Base-by-base conservation (phyloP, 2,888 invertebrate genomes). In the Epinotia brunnichana region DNA sequence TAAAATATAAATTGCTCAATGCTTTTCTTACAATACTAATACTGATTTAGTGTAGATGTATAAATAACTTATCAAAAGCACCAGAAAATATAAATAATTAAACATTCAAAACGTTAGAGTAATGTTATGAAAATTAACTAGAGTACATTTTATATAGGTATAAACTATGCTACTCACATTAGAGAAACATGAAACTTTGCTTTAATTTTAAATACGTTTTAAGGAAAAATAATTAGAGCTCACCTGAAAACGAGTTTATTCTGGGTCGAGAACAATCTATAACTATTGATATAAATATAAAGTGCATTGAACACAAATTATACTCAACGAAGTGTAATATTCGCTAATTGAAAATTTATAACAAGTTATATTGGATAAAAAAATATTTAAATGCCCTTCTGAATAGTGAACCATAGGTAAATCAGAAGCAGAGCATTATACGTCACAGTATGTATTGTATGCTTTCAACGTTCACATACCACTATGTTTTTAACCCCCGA, bases 11-110 rank as follows among this genome's bases (percentile, higher is more conserved):
- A 75, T 76, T n/a, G 48, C 19, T 61, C 21, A 21, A 67, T 76
- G 80, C 75, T 70, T 66, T 72, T 76, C 77, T 81, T 82, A 82
- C 70, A 75, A 74, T 84, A 84, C 81, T 89, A 89, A 88, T 89
- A 89, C 89, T 89, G 88, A 84, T 85, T 79, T 75, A 75, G 57
- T n/a, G n/a, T n/a, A n/a, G 69, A 41, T 66, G 71, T 60, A 44
- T 60, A n/a, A 57, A 39, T 57, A 70, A 44, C 29, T 21, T 35
- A 48, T 63, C 24, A 60, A 71, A 71, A 71, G 66, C 66, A 71
- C 54, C 71, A 68, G 39, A 71, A 24, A 56, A 57, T 53, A 39
- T 13, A 35, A 60, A 59, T 51, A 66, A 48, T 41, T 39, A 48
- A 24, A 21, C 21, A 56, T 13, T 29, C 21, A 56, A 19, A n/a